Conservation (phyloP, 2,888 invertebrate genomes). For the Tromatobia lineatoria region DNA sequence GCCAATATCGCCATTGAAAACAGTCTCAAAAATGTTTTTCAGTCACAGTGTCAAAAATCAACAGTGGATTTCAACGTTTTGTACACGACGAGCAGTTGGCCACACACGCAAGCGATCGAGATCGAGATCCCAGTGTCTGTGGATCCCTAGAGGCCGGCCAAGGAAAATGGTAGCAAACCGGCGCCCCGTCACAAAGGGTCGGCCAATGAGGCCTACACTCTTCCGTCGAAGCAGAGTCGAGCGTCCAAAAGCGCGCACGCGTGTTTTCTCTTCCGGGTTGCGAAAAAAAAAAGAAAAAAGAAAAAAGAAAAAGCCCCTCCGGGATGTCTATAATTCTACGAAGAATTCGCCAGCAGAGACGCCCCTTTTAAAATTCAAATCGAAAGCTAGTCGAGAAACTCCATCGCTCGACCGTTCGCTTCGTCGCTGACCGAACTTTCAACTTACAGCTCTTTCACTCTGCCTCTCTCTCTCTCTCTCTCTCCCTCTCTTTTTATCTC, state of each 20-base stretch:
- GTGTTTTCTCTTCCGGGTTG: slow-evolving; percentile 68
- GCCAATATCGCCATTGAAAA: background rate
- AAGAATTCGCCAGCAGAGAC: slow-evolving; percentile 66
- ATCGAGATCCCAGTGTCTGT: background rate
- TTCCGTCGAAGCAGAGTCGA: slow-evolving; percentile 49
- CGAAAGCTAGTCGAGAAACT: slow-evolving; percentile 64
- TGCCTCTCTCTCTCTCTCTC: slow-evolving; percentile 5
- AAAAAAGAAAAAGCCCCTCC: slow-evolving; percentile 30
- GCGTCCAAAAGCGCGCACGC: slow-evolving; percentile 48
- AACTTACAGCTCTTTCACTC: slow-evolving; percentile 52
- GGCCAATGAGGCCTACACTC: slow-evolving; percentile 34
- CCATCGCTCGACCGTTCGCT: slow-evolving; percentile 39
- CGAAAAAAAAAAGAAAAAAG: slow-evolving; percentile 34
- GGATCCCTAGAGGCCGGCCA: slow-evolving; percentile 34
- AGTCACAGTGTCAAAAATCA: slow-evolving; percentile 52
- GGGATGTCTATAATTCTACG: slow-evolving; percentile 70
- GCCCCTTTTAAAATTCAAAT: slow-evolving; percentile 75
- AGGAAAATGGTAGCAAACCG: slow-evolving; percentile 57
- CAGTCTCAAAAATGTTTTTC: background rate
- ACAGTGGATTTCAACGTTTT: slow-evolving; percentile 20
- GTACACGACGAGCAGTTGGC: slow-evolving; percentile 12
- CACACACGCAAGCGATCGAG: slow-evolving; percentile 38
- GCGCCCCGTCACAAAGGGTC: slow-evolving; percentile 61
- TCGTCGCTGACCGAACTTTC: slow-evolving; percentile 58
- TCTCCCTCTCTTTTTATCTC: slow-evolving; percentile 21